phyloP scores from a whole-genome alignment of 2,113 vertebrate genomes.

The Promerops cafer region DNA sequence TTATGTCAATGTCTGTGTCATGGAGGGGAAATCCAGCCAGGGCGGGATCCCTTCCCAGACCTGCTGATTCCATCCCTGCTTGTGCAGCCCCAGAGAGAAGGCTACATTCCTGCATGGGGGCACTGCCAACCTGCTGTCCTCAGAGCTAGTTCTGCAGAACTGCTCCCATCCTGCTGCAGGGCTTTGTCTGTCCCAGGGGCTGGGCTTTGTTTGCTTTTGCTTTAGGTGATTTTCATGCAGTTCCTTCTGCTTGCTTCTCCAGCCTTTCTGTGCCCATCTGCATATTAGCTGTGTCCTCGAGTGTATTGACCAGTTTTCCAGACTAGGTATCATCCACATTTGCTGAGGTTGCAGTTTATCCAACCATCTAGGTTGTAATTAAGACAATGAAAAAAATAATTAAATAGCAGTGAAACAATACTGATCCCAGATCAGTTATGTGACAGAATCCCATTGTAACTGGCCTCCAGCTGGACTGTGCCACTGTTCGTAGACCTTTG shows the following conservation, averaged over 20 bases:
- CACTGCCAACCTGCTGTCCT: fast-evolving
- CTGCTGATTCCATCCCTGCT: background rate
- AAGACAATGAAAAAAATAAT: background rate
- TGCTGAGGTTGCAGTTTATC: background rate
- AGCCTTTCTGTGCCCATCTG: background rate
- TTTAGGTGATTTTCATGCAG: background rate
- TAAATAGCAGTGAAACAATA: background rate
- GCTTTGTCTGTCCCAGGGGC: background rate
- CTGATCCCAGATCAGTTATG: background rate
- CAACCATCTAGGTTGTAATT: background rate
- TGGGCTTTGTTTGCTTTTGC: background rate
- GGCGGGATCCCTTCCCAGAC: background rate
- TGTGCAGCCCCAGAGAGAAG: fast-evolving
- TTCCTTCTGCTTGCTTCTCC: background rate
- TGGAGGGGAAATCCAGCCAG: background rate
- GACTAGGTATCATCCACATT: too few species aligned
- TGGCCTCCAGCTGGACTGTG: background rate
- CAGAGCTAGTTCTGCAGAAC: background rate
- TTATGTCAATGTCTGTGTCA: fast-evolving
- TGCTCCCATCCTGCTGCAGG: background rate
- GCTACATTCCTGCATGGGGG: fast-evolving
- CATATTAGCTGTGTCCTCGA: background rate
- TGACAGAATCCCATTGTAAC: background rate
- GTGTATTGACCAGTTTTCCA: background rate
- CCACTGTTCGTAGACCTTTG: background rate